These are phyloP conservation scores for Eueides isabella DNA, from an alignment of 1,140 invertebrate species.

Conservation along the genomic window DNA sequence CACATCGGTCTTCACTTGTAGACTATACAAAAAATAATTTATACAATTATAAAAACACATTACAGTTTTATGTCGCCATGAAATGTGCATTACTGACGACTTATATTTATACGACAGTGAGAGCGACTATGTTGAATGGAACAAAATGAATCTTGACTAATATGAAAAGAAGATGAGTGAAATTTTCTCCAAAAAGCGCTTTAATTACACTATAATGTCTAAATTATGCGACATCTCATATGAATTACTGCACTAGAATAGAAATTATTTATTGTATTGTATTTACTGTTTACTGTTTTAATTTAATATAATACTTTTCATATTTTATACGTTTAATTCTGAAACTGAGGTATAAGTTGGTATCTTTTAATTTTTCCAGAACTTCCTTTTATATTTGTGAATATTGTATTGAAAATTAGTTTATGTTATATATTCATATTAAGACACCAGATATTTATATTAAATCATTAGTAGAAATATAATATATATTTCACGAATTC, in stretches of 20 bases:
- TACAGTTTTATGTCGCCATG: neutral
- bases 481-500: neutral
- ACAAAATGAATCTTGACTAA: neutral
- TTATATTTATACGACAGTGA: neutral
- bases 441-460: too few species aligned
- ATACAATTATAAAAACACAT: neutral
- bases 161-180: neutral
- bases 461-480: too few species aligned
- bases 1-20: too few species aligned
- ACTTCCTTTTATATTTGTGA: too few species aligned
- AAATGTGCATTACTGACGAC: neutral
- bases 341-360: too few species aligned
- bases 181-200: neutral
- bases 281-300: too few species aligned
- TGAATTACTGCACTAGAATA: constrained; percentile 7
- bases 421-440: too few species aligned
- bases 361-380: too few species aligned
- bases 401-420: too few species aligned
- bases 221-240: constrained; percentile 22
- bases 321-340: too few species aligned
- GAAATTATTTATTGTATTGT: constrained; percentile 16
- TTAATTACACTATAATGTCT: constrained; percentile 29
- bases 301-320: too few species aligned
- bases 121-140: neutral
- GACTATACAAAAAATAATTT: too few species aligned